Evolutionary conservation across 2,797 vertebrate genomes (phyloP).

Genomic region (Sarcophilus harrisii): DNA sequence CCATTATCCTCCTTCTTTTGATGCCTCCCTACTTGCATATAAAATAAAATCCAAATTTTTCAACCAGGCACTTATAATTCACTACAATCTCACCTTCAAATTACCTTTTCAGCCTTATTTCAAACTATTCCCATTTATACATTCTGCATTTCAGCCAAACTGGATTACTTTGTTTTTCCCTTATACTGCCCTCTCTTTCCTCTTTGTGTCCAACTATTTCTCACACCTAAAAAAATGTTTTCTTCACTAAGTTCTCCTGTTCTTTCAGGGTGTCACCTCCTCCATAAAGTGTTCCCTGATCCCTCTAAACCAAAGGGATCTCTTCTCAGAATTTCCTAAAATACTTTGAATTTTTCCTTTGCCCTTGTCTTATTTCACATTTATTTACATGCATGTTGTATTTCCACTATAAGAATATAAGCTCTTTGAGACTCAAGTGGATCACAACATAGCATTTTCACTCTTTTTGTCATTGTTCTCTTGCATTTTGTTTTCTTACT

Average conservation of each 20-base stretch:
- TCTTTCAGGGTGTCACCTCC: not conserved
- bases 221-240: not conserved
- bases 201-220: not conserved
- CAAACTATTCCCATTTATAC: not conserved
- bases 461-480: too few species aligned
- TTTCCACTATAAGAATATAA: not conserved
- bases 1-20: not conserved
- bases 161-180: not conserved
- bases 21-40: not conserved
- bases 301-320: not conserved
- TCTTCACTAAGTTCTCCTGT: not conserved
- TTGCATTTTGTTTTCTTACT: too few species aligned
- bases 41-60: not conserved
- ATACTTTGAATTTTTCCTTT: not conserved
- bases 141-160: not conserved
- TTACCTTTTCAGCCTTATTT: not conserved
- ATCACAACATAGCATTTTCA: too few species aligned
- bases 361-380: not conserved
- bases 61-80: not conserved
- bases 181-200: not conserved
- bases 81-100: not conserved
- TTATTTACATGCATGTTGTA: not conserved
- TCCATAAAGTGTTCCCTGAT: not conserved
- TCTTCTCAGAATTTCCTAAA: not conserved
- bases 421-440: not conserved